Evolutionary conservation across 2,888 invertebrate species (phyloP).

Genomic region (Drosophila buzzatii): DNA sequence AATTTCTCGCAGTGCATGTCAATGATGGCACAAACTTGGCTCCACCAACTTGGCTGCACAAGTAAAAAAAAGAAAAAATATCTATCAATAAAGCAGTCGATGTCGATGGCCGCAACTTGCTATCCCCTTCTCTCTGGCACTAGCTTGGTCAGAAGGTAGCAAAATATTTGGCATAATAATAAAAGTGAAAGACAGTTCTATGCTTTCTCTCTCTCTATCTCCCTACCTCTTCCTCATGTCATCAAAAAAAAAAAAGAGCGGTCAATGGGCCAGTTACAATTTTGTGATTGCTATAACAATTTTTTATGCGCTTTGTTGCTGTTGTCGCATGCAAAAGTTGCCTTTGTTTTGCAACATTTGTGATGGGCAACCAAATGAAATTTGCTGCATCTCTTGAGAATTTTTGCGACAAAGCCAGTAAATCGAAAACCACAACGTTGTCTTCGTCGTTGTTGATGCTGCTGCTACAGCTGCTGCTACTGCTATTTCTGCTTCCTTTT

Average conservation of each 20-base stretch:
- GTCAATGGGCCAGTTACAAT: conserved; percentile 60
- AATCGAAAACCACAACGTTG: conserved; percentile 67
- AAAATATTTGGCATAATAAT: conserved; percentile 78
- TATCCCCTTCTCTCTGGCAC: background rate
- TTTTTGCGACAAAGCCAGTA: conserved; percentile 57
- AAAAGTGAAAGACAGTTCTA: conserved; percentile 46
- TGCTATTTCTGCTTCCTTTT: background rate
- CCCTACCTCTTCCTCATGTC: too few relatives aligned
- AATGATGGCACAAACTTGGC: conserved; percentile 33
- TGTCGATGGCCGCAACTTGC: conserved; percentile 1
- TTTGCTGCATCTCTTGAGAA: conserved; percentile 69
- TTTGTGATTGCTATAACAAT: conserved; percentile 67
- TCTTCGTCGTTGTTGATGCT: conserved; percentile 13
- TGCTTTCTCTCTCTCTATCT: background rate
- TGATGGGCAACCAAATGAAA: conserved; percentile 60
- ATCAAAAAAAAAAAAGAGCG: background rate
- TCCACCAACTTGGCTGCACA: conserved; percentile 23
- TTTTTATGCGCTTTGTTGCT: conserved; percentile 37
- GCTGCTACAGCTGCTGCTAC: background rate
- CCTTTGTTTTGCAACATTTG: conserved; percentile 57
- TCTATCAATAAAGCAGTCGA: conserved; percentile 54
- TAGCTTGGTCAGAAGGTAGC: conserved; percentile 17
- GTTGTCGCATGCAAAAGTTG: conserved; percentile 52
- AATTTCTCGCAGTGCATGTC: conserved; percentile 70
- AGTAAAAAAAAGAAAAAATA: conserved; percentile 49